Base-by-base conservation (phyloP, 2,888 invertebrate species). In the Empis livida region DNA sequence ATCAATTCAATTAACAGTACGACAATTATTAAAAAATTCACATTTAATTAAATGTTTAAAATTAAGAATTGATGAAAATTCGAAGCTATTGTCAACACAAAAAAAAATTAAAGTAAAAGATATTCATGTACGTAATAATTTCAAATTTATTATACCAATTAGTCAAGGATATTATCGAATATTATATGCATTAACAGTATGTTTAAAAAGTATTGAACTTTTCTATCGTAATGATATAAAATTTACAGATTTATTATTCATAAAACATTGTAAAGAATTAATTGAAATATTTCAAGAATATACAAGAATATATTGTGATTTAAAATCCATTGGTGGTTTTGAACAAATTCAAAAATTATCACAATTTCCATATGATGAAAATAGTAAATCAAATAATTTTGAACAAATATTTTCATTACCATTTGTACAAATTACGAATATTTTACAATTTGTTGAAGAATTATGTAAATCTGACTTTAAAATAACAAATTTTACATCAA, bases 281-380 rank as follows among this genome's bases (percentile, higher is more conserved):
- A 76, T 83, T 60, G 75, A 76, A 61, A 73, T 82, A 51, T 84
- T 82, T 63, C 80, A 77, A 64, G 76, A 76, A 63, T 86, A 85
- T 71, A 74, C 82, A 42, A 73, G 78, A 66, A 76, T 78, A 56
- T 73, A 84, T 62, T 83, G 84, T 65, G 81, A 84, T 73, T 74
- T 84, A 52, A 79, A 80, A 59, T 80, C 82, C 55, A 73, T 84
- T 52, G 78, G 80, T 59, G 85, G 84, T 32, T 83, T 84, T 59
- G 61, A 71, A 40, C 77, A 80, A 56, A 79, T 84, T 47, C 76
- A 79, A 52, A 76, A 73, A 63, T 44, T 58, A 73, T 10, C 13
- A n/a, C n/a, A 13, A 73, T 60, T 68, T 78, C 61, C 71, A 75
- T 57, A 64, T 76, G 35, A 76, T 76, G 43, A 55, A 76, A 75